Base-by-base conservation (phyloP, 2,888 invertebrate species). In the Lumbricus terrestris region DNA sequence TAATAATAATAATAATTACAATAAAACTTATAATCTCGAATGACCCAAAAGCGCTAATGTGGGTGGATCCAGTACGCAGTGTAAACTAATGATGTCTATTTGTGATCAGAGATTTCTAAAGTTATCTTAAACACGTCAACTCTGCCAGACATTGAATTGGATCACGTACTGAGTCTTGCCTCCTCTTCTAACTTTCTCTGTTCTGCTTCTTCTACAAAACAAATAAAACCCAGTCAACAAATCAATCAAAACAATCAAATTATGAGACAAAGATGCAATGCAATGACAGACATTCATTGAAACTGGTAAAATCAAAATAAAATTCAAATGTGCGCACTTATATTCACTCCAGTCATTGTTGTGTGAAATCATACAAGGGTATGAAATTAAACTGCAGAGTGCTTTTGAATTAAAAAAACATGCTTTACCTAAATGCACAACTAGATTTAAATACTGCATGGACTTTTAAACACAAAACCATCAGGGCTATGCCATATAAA, bases 171-270 rank as follows among this genome's bases (percentile, higher is more conserved):
- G n/a, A 85, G 85, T 85, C 35, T 85, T 5, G 85, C 85, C n/a
- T 85, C 85, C 85, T 85, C 85, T 85, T 85, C 85, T 35, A 37
- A 85, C 85, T 85, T 85, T 18, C 37, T 85, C 35, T 85, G 85
- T 23, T 35, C 4, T 20, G 85, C 85, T 23, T 34, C 85, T 34
- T 85, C 85, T 85, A 69, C 69, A 69, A 69, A 69, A 11, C 29
- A n/a, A 69, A 23, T 23, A 47, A 47, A 23, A 47, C 2, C 20
- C 47, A 47, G 23, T n/a, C 69, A 69, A 69, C n/a, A n/a, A 69
- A 40, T 6, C 40, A 40, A 2, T n/a, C 11, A n/a, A 69, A n/a
- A 29, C 47, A 40, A 40, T 40, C 40, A 47, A 47, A 15, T 15
- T 13, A 4, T 3, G 47, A 16, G 23, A 47, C 8, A 15, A 6